phyloP scores from a whole-genome alignment of 2,888 invertebrate species.

The Clusia tigrina region DNA sequence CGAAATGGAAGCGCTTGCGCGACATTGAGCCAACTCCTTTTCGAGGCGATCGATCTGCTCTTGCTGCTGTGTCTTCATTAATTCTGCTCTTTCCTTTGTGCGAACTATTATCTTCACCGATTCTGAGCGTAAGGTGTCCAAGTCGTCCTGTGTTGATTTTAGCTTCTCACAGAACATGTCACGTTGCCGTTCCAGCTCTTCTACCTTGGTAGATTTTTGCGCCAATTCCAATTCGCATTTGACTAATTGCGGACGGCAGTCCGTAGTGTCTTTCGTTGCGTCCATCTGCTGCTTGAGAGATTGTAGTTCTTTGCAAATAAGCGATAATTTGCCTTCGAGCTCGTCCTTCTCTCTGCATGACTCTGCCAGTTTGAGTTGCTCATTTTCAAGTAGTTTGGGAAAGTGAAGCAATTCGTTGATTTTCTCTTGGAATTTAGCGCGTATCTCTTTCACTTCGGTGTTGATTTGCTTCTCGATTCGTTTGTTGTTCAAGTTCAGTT shows the following conservation, averaged over 20 bases:
- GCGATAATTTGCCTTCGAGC: conserved; percentile 54
- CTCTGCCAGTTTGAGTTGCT: conserved; percentile 56
- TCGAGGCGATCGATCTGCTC: conserved; percentile 59
- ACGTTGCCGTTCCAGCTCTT: conserved; percentile 53
- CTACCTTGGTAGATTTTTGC: conserved; percentile 46
- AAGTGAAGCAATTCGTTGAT: conserved; percentile 59
- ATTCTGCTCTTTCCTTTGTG: conserved; percentile 59
- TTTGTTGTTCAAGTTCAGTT: conserved; percentile 60
- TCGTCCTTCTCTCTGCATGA: conserved; percentile 58
- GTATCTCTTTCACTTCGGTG: conserved; percentile 60
- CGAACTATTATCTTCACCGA: conserved; percentile 62
- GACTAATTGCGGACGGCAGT: conserved; percentile 49
- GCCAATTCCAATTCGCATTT: conserved; percentile 52
- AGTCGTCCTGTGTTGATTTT: conserved; percentile 53
- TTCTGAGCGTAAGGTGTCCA: conserved; percentile 60
- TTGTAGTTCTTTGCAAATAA: conserved; percentile 60
- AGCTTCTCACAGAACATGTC: conserved; percentile 57
- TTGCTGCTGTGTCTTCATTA: conserved; percentile 49
- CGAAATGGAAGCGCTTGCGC: conserved; percentile 58
- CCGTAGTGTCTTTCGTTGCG: conserved; percentile 37
- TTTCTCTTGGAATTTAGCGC: conserved; percentile 62
- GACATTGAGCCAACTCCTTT: conserved; percentile 61
- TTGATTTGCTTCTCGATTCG: conserved; percentile 63
- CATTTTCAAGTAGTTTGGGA: conserved; percentile 61
- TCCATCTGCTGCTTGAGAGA: conserved; percentile 44